Evolutionary conservation across 1,140 invertebrate species (phyloP).

Genomic region (Venturia canescens): DNA sequence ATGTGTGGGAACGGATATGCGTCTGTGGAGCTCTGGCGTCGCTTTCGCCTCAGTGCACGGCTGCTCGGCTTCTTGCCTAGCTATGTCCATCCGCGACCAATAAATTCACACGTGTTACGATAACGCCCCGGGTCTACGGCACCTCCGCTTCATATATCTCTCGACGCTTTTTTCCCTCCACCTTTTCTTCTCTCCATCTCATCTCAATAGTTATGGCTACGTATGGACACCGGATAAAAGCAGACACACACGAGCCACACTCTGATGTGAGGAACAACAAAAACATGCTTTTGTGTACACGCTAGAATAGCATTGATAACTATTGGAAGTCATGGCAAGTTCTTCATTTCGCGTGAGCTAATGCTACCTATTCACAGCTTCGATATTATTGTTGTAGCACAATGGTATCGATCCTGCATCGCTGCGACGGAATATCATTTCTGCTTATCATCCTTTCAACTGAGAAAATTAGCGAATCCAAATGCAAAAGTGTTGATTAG

Average conservation of each 20-base stretch:
- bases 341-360: neutral
- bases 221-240: neutral
- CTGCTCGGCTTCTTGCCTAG: slow-evolving; percentile 28
- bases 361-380: neutral
- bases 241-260: neutral
- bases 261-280: neutral
- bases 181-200: slow-evolving; percentile 3
- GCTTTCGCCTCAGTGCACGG: slow-evolving; percentile 28
- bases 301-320: neutral
- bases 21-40: neutral
- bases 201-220: slow-evolving; percentile 18
- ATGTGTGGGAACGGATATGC: neutral
- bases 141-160: slow-evolving; percentile 35
- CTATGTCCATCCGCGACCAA: slow-evolving; percentile 42
- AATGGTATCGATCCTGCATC: neutral
- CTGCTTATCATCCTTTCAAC: too few relatives aligned
- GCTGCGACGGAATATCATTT: neutral
- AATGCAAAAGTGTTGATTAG: too few relatives aligned
- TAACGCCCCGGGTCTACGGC: slow-evolving; percentile 42
- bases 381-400: neutral
- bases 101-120: slow-evolving; percentile 53
- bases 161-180: slow-evolving; percentile 37
- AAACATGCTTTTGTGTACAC: neutral
- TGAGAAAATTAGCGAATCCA: too few relatives aligned
- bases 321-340: neutral